A percentile compares a stretch with the other conserved stretches of the same genome.
phyloP scores from a whole-genome alignment of 2,113 vertebrate genomes.

The Cranoglanis bouderius region DNA sequence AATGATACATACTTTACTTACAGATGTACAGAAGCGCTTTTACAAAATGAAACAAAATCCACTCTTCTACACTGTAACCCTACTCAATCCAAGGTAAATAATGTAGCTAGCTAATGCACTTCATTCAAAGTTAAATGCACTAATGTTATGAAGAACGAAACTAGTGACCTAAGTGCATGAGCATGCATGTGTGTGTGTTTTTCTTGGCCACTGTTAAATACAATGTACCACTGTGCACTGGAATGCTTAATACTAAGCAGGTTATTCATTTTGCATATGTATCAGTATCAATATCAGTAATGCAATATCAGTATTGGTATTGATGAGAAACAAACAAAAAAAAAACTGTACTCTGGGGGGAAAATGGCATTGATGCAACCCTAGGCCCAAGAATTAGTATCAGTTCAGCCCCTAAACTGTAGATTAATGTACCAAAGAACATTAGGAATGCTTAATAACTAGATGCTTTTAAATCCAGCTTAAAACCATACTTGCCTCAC shows the following conservation, averaged over 20 bases:
- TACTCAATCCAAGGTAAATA: neutral
- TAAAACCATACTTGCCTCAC: neutral
- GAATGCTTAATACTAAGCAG: neutral
- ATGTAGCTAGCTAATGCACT: neutral
- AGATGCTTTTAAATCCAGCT: neutral
- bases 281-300: neutral
- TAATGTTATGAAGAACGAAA: neutral
- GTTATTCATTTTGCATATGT: neutral
- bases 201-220: neutral
- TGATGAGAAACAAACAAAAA: neutral
- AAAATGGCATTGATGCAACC: neutral
- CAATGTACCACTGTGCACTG: neutral
- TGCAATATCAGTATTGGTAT: neutral
- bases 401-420: neutral
- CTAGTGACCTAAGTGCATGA: neutral
- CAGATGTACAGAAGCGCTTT: neutral
- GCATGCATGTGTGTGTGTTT: neutral
- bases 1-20: neutral
- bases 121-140: neutral
- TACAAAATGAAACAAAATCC: neutral
- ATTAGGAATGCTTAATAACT: neutral
- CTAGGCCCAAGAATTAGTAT: neutral
- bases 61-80: neutral
- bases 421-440: neutral
- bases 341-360: no score